Conservation (phyloP, 2,888 invertebrate genomes). For the Lepidocyrtinus sp. region DNA sequence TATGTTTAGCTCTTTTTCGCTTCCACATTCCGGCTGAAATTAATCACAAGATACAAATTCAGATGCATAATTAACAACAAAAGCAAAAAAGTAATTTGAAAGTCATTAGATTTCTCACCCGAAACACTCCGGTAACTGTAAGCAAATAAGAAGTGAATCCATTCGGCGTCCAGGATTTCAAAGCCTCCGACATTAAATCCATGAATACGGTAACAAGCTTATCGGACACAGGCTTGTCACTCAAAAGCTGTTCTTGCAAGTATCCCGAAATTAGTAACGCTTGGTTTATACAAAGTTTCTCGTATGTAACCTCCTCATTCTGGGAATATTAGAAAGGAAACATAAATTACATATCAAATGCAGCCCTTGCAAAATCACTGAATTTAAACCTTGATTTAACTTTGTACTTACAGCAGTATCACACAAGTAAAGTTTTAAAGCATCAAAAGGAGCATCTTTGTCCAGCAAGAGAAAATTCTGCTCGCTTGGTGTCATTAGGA, state of each 20-base stretch:
- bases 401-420: slow-evolving; percentile 36
- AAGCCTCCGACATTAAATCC: slow-evolving; percentile 32
- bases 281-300: slow-evolving; percentile 25
- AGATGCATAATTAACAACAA: neutral
- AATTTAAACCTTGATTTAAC: too few relatives aligned
- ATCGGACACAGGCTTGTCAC: slow-evolving; percentile 14
- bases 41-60: neutral
- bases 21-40: slow-evolving; percentile 21
- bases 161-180: slow-evolving; percentile 24
- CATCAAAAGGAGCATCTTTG: slow-evolving; percentile 43
- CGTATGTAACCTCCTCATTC: neutral
- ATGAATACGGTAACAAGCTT: slow-evolving; percentile 26
- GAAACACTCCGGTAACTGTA: slow-evolving; percentile 33
- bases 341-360: too few relatives aligned
- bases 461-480: slow-evolving; percentile 35
- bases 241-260: slow-evolving; percentile 1
- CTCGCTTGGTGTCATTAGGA: slow-evolving; percentile 24
- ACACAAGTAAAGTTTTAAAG: slow-evolving; percentile 41
- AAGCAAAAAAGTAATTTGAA: neutral
- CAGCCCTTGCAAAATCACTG: too few relatives aligned
- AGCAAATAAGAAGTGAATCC: slow-evolving; percentile 39
- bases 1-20: neutral
- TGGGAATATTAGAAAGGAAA: slow-evolving; percentile 3
- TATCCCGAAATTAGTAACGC: slow-evolving; percentile 21
- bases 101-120: slow-evolving; percentile 10